phyloP scores from a whole-genome alignment of 2,113 vertebrate genomes.

The Tachuris rubrigastra region DNA sequence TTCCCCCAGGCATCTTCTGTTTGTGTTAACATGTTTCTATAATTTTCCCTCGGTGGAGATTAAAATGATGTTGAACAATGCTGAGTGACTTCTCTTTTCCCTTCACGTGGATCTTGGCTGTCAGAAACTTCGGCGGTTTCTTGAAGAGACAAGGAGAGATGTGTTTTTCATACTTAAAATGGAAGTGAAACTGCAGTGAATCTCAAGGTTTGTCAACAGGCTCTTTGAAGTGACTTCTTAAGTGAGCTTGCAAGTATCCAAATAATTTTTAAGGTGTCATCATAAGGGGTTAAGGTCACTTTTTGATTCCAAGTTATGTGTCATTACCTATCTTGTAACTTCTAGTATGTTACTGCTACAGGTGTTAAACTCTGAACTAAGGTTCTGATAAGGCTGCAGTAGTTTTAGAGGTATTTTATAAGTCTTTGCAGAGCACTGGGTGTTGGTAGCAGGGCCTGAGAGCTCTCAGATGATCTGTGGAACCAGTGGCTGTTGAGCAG shows the following conservation, averaged over 20 bases:
- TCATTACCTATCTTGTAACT: background rate
- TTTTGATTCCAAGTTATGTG: background rate
- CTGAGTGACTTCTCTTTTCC: background rate
- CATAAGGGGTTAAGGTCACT: background rate
- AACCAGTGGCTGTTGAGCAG: background rate
- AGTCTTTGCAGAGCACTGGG: background rate
- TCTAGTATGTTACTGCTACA: background rate
- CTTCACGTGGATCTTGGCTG: background rate
- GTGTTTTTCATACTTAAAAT: background rate
- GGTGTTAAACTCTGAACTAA: background rate
- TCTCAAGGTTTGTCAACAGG: background rate
- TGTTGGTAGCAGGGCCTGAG: background rate
- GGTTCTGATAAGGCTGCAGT: background rate
- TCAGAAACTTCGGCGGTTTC: background rate
- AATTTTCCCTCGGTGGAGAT: slow-evolving; percentile 19
- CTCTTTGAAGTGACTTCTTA: background rate
- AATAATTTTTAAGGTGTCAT: background rate
- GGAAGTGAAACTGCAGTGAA: background rate
- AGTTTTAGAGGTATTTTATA: background rate
- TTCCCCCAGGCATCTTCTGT: background rate
- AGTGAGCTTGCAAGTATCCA: background rate
- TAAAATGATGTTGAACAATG: slow-evolving; percentile 37
- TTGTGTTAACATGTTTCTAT: slow-evolving; percentile 35
- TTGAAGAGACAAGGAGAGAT: background rate
- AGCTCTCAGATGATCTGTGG: background rate